Percentiles rank a stretch among this genome's conserved stretches.
These are phyloP conservation scores for Lagopus leucura DNA, from an alignment of 2,113 vertebrate species.

Conservation along the genomic window DNA sequence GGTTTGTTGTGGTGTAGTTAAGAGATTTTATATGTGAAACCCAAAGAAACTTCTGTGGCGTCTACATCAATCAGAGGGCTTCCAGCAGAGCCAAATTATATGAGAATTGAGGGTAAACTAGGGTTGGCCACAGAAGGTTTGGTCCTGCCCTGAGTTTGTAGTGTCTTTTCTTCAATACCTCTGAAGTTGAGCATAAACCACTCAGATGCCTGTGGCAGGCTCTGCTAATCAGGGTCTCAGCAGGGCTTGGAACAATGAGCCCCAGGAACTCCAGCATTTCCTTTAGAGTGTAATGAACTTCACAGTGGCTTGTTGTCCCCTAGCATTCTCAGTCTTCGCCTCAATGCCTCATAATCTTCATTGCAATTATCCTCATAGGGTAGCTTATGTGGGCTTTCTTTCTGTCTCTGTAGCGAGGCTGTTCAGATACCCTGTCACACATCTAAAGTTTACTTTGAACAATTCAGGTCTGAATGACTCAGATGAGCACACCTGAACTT, in stretches of 20 bases:
- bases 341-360: neutral
- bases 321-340: neutral
- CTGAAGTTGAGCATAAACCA: neutral
- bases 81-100: neutral
- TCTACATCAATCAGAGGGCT: neutral
- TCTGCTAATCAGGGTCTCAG: neutral
- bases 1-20: neutral
- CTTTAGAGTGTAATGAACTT: neutral
- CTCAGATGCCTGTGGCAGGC: neutral
- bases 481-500: neutral
- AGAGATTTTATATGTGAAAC: neutral
- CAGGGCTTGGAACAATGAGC: neutral
- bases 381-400: neutral
- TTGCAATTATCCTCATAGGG: neutral
- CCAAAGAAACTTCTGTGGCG: neutral
- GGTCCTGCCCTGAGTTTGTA: neutral
- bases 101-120: neutral
- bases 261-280: neutral
- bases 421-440: neutral
- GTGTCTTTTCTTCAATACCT: neutral
- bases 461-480: neutral
- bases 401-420: neutral
- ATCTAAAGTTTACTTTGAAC: neutral
- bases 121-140: neutral
- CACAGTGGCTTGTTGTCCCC: neutral